These are phyloP conservation scores for Diplogasteroides magnus DNA, from an alignment of 1,140 invertebrate genomes.

Conservation along the genomic window DNA sequence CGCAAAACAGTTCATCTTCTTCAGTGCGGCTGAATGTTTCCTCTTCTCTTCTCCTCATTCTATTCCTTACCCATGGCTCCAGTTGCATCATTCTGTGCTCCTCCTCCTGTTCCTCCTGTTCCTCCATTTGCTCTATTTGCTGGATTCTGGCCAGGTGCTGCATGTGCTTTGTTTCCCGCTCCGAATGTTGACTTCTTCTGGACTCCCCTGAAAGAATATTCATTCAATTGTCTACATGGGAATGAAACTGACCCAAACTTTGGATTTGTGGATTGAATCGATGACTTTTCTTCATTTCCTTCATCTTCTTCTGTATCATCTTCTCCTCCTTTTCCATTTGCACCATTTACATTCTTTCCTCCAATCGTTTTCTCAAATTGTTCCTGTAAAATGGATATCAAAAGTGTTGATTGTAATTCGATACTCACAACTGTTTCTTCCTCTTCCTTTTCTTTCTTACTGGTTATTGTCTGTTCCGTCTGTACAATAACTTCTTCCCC, in stretches of 20 bases:
- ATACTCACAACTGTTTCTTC: conserved; percentile 1
- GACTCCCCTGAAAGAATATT: neutral
- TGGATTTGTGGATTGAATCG: too few species aligned
- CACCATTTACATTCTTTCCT: conserved; percentile 8
- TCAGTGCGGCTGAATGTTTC: neutral
- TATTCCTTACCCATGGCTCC: conserved; percentile 3
- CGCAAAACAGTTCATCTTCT: conserved; percentile 27
- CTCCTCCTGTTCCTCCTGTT: conserved; percentile 33
- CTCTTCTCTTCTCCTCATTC: conserved; percentile 2
- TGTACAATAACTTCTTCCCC: conserved; percentile 3
- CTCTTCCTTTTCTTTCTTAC: neutral
- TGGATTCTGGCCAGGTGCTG: too few species aligned
- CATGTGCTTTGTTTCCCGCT: too few species aligned
- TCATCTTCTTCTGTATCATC: neutral
- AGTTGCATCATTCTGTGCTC: conserved; percentile 9
- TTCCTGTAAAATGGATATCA: conserved; percentile 10
- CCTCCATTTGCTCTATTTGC: conserved; percentile 14
- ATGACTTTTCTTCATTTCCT: neutral
- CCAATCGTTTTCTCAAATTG: conserved; percentile 7
- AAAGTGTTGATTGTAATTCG: conserved; percentile 7
- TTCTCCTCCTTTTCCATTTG: conserved; percentile 1
- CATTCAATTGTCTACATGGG: neutral
- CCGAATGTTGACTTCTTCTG: too few species aligned
- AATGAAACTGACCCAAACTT: neutral
- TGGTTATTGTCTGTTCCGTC: neutral